Evolutionary conservation across 2,888 invertebrate species (phyloP).

Genomic region (Cylloceria caligata): DNA sequence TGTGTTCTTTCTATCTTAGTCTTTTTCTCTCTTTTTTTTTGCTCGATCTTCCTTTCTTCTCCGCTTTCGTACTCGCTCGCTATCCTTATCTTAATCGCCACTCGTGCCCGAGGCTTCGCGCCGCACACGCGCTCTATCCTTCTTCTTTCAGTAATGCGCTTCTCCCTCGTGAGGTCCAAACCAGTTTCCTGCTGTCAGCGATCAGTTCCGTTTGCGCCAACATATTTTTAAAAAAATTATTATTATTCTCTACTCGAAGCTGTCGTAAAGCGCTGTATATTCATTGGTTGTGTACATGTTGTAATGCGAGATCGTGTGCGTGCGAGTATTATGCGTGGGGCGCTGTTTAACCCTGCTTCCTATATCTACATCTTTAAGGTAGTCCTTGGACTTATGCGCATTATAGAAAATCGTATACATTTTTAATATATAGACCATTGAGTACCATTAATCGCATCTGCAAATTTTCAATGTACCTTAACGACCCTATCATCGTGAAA

Average conservation of each 20-base stretch:
- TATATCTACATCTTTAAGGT: not conserved
- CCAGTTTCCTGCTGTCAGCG: conserved; percentile 67
- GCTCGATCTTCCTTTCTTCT: conserved; percentile 16
- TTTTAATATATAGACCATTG: too few relatives aligned
- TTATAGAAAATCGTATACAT: too few relatives aligned
- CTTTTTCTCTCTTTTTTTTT: conserved; percentile 36
- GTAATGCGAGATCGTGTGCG: conserved; percentile 4
- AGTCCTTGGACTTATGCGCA: too few relatives aligned
- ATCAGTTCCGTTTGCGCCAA: conserved; percentile 57
- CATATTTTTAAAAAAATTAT: conserved; percentile 49
- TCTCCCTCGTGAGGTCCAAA: conserved; percentile 59
- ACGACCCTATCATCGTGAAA: too few relatives aligned
- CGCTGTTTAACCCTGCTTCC: not conserved
- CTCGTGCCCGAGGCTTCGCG: conserved; percentile 48
- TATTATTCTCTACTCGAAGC: conserved; percentile 16
- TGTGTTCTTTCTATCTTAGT: conserved; percentile 31
- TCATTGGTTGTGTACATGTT: conserved; percentile 26
- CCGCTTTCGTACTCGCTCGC: conserved; percentile 25
- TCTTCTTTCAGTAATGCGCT: conserved; percentile 41
- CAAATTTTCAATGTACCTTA: too few relatives aligned
- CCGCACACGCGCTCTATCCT: conserved; percentile 26
- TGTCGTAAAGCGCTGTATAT: conserved; percentile 30
- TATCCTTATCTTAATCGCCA: conserved; percentile 59
- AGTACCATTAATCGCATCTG: too few relatives aligned
- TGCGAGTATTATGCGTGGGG: not conserved